Base-by-base conservation (phyloP, 2,113 vertebrate species). In the Myxocyprinus asiaticus region DNA sequence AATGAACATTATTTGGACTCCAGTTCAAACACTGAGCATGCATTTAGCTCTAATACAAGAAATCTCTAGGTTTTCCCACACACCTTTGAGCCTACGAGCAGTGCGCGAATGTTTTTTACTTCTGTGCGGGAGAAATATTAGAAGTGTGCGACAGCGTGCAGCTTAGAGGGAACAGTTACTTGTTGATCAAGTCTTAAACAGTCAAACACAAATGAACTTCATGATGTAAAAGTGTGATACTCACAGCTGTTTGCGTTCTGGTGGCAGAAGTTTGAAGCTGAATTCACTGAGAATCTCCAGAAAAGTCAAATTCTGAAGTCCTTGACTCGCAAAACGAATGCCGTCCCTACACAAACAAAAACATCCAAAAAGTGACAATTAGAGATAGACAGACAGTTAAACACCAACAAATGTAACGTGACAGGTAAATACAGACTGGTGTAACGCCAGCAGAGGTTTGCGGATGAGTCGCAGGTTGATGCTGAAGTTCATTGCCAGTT, bases 251-350 rank as follows among this genome's bases (percentile, higher is more conserved):
- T 80, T 44, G 45, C 94, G 92, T 85, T 97, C 95, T 3, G 90
- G 89, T 11, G 65, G 88, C 53, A 96, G 79, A 76, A 97, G 91
- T 74, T 96, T 94, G 8, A 93, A 93, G 9, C 95, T 96, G 86
- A 97, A 97, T 84, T 97, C 95, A 77, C 93, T 92, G 81, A 98
- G 94, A 58, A 97, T 88, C 81, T 95, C 94, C 76, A 98, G 79
- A 84, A 97, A 97, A 9, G 88, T 65, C 82, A 95, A 67, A 68
- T 96, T 94, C 4, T 77, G 65, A 0, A 70, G 15, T 0, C 87
- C 88, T 33, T 84, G 91, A 72, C 95, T 91, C 3, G 95, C 93
- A 81, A 97, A 97, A 15, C 77, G 85, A 71, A 98, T 94, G 17
- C 96, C 95, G 12, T 94, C 91, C 89, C 96, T 97, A 71, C 9